These are phyloP conservation scores for Ernsta delagoae DNA, from an alignment of 2,888 invertebrate species.

Conservation along the genomic window DNA sequence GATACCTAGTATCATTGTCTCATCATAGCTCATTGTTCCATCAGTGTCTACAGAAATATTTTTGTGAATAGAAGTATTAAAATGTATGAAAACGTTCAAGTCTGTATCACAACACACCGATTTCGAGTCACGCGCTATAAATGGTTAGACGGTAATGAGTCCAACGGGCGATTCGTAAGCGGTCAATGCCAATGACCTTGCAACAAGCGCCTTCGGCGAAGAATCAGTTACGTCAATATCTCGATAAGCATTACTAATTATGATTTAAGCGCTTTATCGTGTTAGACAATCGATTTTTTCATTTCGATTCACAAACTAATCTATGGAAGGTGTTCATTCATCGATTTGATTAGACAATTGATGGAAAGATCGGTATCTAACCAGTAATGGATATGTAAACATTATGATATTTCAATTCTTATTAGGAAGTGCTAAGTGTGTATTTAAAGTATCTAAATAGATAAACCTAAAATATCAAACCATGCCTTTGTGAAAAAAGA, in stretches of 20 bases:
- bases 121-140: too few species aligned
- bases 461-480: too few species aligned
- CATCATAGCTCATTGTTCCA: too few species aligned
- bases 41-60: too few species aligned
- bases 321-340: not conserved
- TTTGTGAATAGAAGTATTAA: too few species aligned
- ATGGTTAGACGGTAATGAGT: slow-evolving; percentile 67
- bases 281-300: slow-evolving; percentile 22
- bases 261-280: slow-evolving; percentile 21
- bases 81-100: too few species aligned
- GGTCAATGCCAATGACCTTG: slow-evolving; percentile 59
- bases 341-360: slow-evolving; percentile 7
- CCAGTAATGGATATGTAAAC: not conserved
- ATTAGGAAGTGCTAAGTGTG: too few species aligned
- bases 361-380: not conserved
- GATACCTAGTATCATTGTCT: too few species aligned
- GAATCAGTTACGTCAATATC: slow-evolving; percentile 41
- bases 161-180: slow-evolving; percentile 46
- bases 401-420: not conserved
- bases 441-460: too few species aligned
- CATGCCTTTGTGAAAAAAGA: too few species aligned
- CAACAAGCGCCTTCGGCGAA: slow-evolving; percentile 42
- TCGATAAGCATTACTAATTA: slow-evolving; percentile 35
- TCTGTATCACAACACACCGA: too few species aligned
- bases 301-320: slow-evolving; percentile 7